These are phyloP conservation scores for Cheilosia soror DNA, from an alignment of 2,888 invertebrate genomes.

Conservation along the genomic window DNA sequence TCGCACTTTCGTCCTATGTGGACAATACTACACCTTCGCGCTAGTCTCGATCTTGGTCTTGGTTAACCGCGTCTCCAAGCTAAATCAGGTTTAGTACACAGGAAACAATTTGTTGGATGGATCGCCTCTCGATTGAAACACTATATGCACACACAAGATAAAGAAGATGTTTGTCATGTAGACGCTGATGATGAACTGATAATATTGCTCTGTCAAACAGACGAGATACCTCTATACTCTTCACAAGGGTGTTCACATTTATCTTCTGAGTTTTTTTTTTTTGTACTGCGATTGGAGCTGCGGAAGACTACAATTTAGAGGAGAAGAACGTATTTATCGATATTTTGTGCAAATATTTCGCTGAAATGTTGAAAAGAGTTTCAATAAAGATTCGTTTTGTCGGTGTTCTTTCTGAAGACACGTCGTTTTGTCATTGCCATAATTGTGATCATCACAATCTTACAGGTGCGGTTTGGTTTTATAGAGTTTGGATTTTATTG, in stretches of 20 bases:
- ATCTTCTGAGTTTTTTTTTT: constrained; percentile 23
- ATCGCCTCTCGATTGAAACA: constrained; percentile 64
- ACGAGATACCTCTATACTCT: constrained; percentile 23
- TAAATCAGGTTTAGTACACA: constrained; percentile 28
- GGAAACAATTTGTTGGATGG: constrained; percentile 72
- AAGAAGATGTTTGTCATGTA: constrained; percentile 69
- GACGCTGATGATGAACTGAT: constrained; percentile 71
- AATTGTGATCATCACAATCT: constrained; percentile 15
- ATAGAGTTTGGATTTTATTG: constrained; percentile 4
- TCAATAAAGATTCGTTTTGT: constrained; percentile 60
- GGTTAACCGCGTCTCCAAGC: background rate
- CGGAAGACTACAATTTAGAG: constrained; percentile 51
- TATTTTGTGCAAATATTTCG: constrained; percentile 72
- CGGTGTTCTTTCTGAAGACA: constrained; percentile 49
- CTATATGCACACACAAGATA: constrained; percentile 63
- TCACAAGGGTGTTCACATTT: constrained; percentile 37
- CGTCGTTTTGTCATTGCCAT: constrained; percentile 24
- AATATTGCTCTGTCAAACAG: constrained; percentile 48
- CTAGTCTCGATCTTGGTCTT: background rate
- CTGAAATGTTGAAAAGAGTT: constrained; percentile 50
- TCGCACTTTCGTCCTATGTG: background rate
- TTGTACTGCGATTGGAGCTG: constrained; percentile 29
- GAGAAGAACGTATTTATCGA: constrained; percentile 60
- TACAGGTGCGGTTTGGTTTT: constrained; percentile 40
- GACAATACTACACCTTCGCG: constrained; percentile 12